Conservation (phyloP, 2,888 invertebrate genomes). For the Acanthosoma haemorrhoidale region DNA sequence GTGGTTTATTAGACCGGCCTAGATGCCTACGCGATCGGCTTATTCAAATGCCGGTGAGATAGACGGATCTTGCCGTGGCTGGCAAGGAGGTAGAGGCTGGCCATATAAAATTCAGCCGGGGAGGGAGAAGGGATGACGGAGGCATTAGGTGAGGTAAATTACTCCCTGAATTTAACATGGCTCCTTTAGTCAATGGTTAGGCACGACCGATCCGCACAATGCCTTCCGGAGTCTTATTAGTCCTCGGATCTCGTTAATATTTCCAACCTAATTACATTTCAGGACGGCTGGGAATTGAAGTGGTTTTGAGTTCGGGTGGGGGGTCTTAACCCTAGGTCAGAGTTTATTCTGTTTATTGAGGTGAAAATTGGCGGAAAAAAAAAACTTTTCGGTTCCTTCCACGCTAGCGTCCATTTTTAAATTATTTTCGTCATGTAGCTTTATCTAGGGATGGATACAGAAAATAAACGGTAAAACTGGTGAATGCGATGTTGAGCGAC, state of each 20-base stretch:
- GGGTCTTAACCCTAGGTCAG: no score
- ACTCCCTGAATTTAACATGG: slow-evolving; percentile 21
- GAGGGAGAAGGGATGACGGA: slow-evolving; percentile 3
- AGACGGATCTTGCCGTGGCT: not conserved
- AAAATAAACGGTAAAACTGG: no score
- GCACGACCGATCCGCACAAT: slow-evolving; percentile 6
- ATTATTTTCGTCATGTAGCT: no score
- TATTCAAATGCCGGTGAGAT: slow-evolving; percentile 1
- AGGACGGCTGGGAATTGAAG: not conserved
- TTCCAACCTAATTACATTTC: slow-evolving; percentile 23
- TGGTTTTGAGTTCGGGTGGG: no score
- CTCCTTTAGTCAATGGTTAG: not conserved
- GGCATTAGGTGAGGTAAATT: slow-evolving; percentile 23
- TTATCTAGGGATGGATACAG: no score
- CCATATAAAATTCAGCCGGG: slow-evolving; percentile 21
- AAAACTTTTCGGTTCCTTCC: no score
- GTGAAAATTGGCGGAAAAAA: no score
- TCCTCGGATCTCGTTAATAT: slow-evolving; percentile 13
- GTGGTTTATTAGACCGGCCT: no score
- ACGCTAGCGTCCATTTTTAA: no score
- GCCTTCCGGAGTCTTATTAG: slow-evolving; percentile 17
- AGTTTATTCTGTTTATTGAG: no score
- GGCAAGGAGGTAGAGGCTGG: not conserved
- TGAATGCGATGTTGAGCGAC: no score
- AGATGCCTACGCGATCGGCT: no score